Evolutionary conservation across 2,888 invertebrate species (phyloP).

Genomic region (Dolichopus griseipennis): DNA sequence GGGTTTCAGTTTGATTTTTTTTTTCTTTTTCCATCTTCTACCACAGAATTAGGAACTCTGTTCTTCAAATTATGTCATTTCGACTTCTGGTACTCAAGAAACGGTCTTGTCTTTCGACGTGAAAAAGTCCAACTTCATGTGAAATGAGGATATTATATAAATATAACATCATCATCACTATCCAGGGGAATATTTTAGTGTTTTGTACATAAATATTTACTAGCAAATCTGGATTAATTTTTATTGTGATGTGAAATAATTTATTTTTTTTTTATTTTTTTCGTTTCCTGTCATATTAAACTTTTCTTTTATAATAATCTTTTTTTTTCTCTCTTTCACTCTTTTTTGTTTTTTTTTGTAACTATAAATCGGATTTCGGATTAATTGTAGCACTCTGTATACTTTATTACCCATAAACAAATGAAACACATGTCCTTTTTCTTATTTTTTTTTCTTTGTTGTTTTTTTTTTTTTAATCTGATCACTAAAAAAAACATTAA

Average conservation of each 20-base stretch:
- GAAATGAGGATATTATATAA: no score
- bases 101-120: no score
- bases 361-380: neutral
- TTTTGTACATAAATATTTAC: conserved; percentile 6
- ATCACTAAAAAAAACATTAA: neutral
- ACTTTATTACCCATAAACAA: neutral
- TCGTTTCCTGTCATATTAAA: neutral
- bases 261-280: neutral
- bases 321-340: neutral
- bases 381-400: conserved; percentile 4
- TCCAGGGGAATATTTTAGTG: neutral
- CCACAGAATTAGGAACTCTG: no score
- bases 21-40: no score
- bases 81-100: no score
- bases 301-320: neutral
- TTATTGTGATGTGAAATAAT: neutral
- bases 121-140: no score
- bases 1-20: no score
- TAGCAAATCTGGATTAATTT: neutral
- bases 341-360: neutral
- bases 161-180: neutral
- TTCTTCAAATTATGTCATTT: no score
- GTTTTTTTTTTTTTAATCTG: neutral
- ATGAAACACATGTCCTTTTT: neutral
- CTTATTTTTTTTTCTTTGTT: no score